Evolutionary conservation across 2,797 vertebrate genomes (phyloP).

Genomic region (Numenius phaeopus): DNA sequence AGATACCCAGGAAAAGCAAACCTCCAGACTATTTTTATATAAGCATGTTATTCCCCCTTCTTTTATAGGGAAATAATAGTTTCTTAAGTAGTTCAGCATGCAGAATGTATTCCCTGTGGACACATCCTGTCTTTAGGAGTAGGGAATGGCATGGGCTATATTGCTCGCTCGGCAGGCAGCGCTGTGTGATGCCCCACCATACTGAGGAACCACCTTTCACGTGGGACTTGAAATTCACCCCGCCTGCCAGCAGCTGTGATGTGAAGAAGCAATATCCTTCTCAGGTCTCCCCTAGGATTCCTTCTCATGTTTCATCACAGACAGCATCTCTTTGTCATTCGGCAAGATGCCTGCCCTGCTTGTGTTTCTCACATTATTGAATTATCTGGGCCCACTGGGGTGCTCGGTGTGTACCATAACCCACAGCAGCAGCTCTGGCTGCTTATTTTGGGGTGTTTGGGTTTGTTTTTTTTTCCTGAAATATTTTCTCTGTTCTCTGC

Average conservation of each 20-base stretch:
- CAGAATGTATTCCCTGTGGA: not conserved
- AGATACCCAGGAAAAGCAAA: not conserved
- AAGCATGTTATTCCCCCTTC: not conserved
- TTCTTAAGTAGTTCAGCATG: not conserved
- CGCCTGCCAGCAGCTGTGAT: slow-evolving; percentile 5
- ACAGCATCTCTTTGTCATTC: not conserved
- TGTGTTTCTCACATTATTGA: not conserved
- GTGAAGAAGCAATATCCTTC: not conserved
- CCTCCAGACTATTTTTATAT: not conserved
- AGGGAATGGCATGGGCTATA: fast-evolving
- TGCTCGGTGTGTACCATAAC: not conserved
- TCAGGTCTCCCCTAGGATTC: not conserved
- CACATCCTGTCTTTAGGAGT: not conserved
- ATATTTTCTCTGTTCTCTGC: not conserved
- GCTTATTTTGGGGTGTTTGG: not conserved
- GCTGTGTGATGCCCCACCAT: not conserved
- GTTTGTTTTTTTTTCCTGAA: not conserved
- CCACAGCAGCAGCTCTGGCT: not conserved
- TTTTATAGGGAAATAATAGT: not conserved
- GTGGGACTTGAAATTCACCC: not conserved
- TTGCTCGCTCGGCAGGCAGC: not conserved
- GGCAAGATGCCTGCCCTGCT: not conserved
- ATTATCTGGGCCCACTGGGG: not conserved
- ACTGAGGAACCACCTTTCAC: not conserved
- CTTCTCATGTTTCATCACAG: not conserved